Base-by-base conservation (phyloP, 2,797 vertebrate genomes). In the Chloroceryle amazona region DNA sequence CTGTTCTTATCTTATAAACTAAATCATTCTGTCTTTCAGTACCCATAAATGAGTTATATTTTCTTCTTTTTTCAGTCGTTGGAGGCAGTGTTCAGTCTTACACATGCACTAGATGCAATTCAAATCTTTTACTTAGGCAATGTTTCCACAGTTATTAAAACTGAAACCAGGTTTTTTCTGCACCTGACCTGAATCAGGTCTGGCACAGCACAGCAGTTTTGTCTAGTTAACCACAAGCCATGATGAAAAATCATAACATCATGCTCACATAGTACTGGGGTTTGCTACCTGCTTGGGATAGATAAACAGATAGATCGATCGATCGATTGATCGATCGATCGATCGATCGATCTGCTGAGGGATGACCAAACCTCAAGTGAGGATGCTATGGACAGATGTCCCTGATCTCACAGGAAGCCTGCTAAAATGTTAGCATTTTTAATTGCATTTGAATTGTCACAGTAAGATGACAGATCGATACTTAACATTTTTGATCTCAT, bases 191-290 rank as follows among this genome's bases (percentile, higher is more conserved):
- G 31, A 80, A 49, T 31, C 28, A 51, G 31, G 7, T 80, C 62
- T 44, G 65, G 16, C 28, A 75, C 28, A 75, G 11, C 3, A 17
- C 37, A 52, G 29, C 1, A 2, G 14, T 39, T 67, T 76, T 81
- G 19, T 26, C 29, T 52, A n/a, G 31, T 37, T 76, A 42, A n/a
- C 17, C 28, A 33, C 37, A 52, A 62, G 13, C 17, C 47, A 31
- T 0, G 1, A 6, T 13, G 12, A 78, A 20, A 22, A 78, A 47
- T 58, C 26, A 5, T 51, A 60, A 66, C 0, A 1, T 25, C 15
- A 44, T 1, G 1, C 21, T 65, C 13, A 25, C 25, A 15, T 0
- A 0, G 17, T 31, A 42, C 44, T 35, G 44, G 37, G 13, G 11
- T 65, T 94, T 66, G 7, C 22, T 84, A 35, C 28, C 28, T 80